A percentile compares a stretch with the other conserved stretches of the same genome.
Evolutionary conservation across 2,888 invertebrate genomes (phyloP).

Genomic region (Eubasilissa splendida): DNA sequence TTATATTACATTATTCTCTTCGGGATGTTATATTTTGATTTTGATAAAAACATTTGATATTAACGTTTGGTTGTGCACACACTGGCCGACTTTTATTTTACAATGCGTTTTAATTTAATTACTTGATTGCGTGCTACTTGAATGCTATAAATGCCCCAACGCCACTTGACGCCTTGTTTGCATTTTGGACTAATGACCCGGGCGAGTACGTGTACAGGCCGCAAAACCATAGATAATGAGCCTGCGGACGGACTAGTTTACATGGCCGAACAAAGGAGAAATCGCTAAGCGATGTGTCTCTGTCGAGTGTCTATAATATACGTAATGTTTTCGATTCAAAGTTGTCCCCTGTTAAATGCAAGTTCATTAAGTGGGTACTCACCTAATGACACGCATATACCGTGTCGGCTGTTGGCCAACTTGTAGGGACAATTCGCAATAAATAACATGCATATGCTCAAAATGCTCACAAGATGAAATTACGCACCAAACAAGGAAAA

Average conservation of each 20-base stretch:
- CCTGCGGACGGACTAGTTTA: background rate
- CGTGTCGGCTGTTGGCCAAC: too few species aligned
- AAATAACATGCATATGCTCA: too few species aligned
- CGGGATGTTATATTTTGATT: too few species aligned
- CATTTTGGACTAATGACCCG: constrained; percentile 3
- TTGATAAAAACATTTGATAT: too few species aligned
- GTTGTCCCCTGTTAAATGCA: background rate
- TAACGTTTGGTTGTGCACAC: too few species aligned
- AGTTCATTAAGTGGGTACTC: background rate
- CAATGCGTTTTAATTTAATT: background rate
- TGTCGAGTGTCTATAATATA: background rate
- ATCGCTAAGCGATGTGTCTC: constrained; percentile 5
- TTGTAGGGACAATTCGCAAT: too few species aligned
- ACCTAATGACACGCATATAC: background rate
- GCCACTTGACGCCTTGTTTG: background rate
- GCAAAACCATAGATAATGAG: background rate
- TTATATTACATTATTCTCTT: too few species aligned
- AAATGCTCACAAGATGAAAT: too few species aligned
- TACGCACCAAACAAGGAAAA: too few species aligned
- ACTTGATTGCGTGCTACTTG: background rate
- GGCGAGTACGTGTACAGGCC: background rate
- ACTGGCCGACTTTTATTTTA: too few species aligned
- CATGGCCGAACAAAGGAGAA: constrained; percentile 4
- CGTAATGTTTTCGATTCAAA: background rate
- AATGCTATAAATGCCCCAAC: background rate